phyloP scores from a whole-genome alignment of 2,888 invertebrate genomes.

The Cheilosia grossa region DNA sequence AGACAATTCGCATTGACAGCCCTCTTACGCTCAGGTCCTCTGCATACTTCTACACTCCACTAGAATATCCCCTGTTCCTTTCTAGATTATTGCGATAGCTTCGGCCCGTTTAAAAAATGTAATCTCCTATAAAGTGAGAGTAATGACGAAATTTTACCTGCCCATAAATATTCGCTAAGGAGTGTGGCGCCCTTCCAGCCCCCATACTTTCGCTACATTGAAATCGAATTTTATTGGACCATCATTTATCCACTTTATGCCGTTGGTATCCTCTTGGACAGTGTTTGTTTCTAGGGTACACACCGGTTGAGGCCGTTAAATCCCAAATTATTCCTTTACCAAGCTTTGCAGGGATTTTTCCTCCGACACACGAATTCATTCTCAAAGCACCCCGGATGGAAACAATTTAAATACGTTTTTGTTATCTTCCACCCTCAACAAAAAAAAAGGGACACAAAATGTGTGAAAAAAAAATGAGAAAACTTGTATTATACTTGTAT shows the following conservation, averaged over 20 bases:
- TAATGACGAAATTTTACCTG: too few relatives aligned
- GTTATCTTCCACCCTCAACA: background rate
- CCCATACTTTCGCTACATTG: background rate
- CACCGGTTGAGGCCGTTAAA: background rate
- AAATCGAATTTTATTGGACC: background rate
- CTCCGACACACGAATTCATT: background rate
- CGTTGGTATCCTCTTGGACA: background rate
- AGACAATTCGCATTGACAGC: too few relatives aligned
- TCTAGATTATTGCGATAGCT: too few relatives aligned
- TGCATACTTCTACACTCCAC: too few relatives aligned
- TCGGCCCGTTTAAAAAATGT: too few relatives aligned
- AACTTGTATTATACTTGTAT: background rate
- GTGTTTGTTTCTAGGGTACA: background rate
- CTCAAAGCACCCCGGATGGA: background rate
- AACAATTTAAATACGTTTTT: background rate
- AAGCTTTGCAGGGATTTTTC: background rate
- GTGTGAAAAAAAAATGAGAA: background rate
- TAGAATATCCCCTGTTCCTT: too few relatives aligned
- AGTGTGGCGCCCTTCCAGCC: background rate
- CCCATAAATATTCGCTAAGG: too few relatives aligned
- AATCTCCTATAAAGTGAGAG: too few relatives aligned
- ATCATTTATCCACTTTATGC: background rate
- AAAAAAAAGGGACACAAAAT: background rate
- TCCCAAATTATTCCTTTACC: background rate
- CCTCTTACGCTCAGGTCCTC: too few relatives aligned